Percentiles rank a stretch among this genome's conserved stretches.
These are phyloP conservation scores for Sternotherus odoratus DNA, from an alignment of 2,797 vertebrate species.

Conservation along the genomic window DNA sequence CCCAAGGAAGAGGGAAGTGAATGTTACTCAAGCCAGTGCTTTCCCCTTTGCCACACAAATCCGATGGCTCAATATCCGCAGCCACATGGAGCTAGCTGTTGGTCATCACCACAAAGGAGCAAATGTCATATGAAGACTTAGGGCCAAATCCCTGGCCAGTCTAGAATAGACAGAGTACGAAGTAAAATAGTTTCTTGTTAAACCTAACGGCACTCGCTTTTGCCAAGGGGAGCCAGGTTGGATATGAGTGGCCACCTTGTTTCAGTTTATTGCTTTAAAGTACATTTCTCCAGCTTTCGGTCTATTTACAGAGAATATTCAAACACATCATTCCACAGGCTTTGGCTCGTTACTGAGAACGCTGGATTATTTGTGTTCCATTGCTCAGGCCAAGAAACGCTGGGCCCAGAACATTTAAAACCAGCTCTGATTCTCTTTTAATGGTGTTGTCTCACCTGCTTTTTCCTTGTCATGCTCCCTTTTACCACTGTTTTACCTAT, in stretches of 20 bases:
- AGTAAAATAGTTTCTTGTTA: fast-evolving
- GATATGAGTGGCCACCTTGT: slow-evolving; percentile 62
- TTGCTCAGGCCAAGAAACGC: slow-evolving; percentile 65
- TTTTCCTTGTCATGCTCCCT: neutral
- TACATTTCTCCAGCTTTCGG: slow-evolving; percentile 59
- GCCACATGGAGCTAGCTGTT: neutral
- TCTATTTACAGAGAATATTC: slow-evolving; percentile 56
- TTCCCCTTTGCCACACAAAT: neutral
- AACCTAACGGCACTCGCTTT: neutral
- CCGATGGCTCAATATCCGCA: neutral
- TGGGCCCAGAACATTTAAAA: slow-evolving; percentile 11
- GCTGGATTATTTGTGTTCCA: slow-evolving; percentile 68
- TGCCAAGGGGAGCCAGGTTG: slow-evolving; percentile 36
- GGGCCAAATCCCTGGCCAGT: neutral
- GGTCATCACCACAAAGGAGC: neutral
- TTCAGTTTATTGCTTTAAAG: slow-evolving; percentile 29
- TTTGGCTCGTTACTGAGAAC: slow-evolving; percentile 55
- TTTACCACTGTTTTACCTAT: neutral
- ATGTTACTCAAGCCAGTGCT: neutral
- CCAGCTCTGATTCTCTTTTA: neutral
- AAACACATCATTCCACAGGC: slow-evolving; percentile 68
- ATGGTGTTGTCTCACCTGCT: neutral
- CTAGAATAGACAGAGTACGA: neutral
- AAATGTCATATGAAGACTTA: neutral
- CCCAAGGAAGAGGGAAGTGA: neutral